Evolutionary conservation across 1,140 invertebrate genomes (phyloP).

Genomic region (Tribolium castaneum): DNA sequence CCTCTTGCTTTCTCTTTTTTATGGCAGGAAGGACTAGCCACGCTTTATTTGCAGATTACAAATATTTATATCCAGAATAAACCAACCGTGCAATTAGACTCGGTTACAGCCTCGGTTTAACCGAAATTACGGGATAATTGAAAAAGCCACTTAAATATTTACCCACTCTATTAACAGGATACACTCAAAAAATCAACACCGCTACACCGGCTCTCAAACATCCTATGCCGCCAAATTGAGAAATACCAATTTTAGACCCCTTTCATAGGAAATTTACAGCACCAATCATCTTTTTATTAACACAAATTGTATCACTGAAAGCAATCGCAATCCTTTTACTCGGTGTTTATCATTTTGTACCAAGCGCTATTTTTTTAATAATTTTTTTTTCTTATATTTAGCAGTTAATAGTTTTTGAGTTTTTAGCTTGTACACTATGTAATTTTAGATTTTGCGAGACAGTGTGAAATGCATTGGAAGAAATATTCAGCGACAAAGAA

Average conservation of each 20-base stretch:
- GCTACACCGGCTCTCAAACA: not conserved
- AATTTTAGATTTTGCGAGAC: no score
- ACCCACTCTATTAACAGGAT: constrained; percentile 1
- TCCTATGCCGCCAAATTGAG: not conserved
- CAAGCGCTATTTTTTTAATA: no score
- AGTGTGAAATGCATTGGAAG: no score
- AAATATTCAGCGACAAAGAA: no score
- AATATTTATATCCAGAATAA: constrained; percentile 23
- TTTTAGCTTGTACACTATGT: no score
- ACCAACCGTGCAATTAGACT: constrained; percentile 10
- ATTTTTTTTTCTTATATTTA: no score
- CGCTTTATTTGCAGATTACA: constrained; percentile 25
- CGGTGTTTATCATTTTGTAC: no score
- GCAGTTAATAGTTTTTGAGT: no score
- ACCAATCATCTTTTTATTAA: not conserved
- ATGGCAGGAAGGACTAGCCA: not conserved
- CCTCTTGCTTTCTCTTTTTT: constrained; percentile 7
- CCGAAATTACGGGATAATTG: constrained; percentile 25
- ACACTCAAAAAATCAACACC: not conserved
- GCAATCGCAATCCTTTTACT: no score
- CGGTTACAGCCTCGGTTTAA: not conserved
- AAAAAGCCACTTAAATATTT: constrained; percentile 29
- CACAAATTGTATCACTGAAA: not conserved
- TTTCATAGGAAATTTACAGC: not conserved
- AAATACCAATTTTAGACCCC: not conserved